Evolutionary conservation across 2,113 vertebrate genomes (phyloP).

Genomic region (Dolichallabes microphthalmus): DNA sequence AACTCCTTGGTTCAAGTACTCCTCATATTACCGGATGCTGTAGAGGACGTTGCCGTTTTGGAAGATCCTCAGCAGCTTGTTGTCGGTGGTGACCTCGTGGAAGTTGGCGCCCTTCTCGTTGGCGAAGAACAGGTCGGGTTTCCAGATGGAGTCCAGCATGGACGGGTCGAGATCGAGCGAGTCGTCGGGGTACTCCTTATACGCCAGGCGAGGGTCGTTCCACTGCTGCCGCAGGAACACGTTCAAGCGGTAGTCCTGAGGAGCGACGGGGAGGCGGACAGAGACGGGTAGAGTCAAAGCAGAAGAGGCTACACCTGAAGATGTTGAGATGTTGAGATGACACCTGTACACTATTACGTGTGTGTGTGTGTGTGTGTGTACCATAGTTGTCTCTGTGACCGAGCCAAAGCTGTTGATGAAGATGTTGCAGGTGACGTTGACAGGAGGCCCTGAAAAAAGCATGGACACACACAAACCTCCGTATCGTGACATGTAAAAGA

Average conservation of each 20-base stretch:
- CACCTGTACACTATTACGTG: not conserved
- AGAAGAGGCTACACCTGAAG: not conserved
- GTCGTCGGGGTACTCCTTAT: constrained; percentile 89
- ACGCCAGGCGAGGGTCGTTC: constrained; percentile 90
- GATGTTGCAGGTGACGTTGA: constrained; percentile 97
- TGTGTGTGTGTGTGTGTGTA: constrained; percentile 52
- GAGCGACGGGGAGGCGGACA: not conserved
- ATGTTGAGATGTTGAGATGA: not conserved
- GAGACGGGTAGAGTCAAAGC: not conserved
- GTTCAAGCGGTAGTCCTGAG: constrained; percentile 88
- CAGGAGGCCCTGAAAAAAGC: constrained; percentile 80
- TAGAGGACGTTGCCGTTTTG: constrained; percentile 94
- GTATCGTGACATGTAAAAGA: not conserved
- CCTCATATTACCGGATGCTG: constrained; percentile 82
- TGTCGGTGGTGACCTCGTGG: constrained; percentile 91
- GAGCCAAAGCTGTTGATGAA: constrained; percentile 97
- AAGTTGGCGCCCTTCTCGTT: constrained; percentile 95
- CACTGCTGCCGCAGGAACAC: constrained; percentile 92
- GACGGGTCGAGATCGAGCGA: constrained; percentile 91
- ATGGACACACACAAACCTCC: not conserved
- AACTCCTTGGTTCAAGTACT: not conserved
- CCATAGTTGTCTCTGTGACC: constrained; percentile 94
- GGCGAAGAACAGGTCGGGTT: constrained; percentile 92
- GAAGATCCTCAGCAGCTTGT: constrained; percentile 93
- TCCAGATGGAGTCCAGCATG: constrained; percentile 96